Evolutionary conservation across 2,797 vertebrate species (phyloP).

Genomic region (Poeciliopsis paucimaculata): DNA sequence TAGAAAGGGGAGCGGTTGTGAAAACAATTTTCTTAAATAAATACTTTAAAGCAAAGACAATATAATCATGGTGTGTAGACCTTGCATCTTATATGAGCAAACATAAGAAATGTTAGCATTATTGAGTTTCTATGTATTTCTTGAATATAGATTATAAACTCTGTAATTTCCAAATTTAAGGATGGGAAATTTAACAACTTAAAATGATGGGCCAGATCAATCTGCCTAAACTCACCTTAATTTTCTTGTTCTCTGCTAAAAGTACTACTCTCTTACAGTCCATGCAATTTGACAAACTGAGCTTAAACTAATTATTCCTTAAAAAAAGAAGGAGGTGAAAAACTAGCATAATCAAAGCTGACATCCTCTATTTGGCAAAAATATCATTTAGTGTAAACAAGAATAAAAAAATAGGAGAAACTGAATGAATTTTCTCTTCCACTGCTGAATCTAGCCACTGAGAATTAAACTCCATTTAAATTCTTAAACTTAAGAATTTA

Average conservation of each 20-base stretch:
- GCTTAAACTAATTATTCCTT: neutral
- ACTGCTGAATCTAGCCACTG: conserved; percentile 40
- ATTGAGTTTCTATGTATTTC: too few relatives aligned
- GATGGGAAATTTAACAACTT: neutral
- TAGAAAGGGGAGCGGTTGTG: neutral
- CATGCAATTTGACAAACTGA: neutral
- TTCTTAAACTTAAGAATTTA: too few relatives aligned
- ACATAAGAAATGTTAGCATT: too few relatives aligned
- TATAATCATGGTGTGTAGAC: neutral
- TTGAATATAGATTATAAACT: neutral
- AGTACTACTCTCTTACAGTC: neutral
- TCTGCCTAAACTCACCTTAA: neutral
- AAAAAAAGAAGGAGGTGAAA: neutral
- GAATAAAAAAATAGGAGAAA: conserved; percentile 7
- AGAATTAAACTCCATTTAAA: neutral
- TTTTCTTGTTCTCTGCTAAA: neutral
- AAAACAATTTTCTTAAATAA: neutral
- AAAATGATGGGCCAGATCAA: neutral
- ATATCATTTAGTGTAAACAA: neutral
- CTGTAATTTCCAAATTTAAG: neutral
- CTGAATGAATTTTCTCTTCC: conserved; percentile 52
- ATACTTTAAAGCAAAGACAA: neutral
- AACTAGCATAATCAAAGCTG: neutral
- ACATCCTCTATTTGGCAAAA: neutral
- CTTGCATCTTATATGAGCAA: too few relatives aligned